A percentile compares a stretch with the other conserved stretches of the same genome.
These are phyloP conservation scores for Drosophila heteroneura DNA, from an alignment of 2,888 invertebrate species.

Conservation along the genomic window DNA sequence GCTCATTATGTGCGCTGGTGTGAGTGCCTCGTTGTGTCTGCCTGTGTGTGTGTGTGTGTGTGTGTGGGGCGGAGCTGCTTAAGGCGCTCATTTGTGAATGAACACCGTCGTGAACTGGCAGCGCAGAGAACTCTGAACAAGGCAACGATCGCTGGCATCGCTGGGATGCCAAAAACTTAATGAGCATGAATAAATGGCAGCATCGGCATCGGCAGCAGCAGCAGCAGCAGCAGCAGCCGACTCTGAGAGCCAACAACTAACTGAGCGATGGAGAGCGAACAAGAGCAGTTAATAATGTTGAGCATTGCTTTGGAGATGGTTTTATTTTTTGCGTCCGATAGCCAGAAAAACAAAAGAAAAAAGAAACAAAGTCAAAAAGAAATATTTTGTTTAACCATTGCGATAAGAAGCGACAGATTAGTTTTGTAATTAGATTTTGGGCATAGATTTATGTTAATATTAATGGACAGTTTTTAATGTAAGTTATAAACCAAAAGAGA, in stretches of 20 bases:
- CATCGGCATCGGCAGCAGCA: conserved; percentile 25
- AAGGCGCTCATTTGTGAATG: conserved; percentile 84
- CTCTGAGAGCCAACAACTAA: conserved; percentile 26
- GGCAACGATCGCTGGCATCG: conserved; percentile 57
- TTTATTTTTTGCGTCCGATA: conserved; percentile 30
- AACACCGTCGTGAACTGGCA: conserved; percentile 73
- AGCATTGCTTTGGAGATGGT: conserved; percentile 29
- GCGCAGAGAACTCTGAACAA: conserved; percentile 33
- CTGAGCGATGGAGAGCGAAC: conserved; percentile 16
- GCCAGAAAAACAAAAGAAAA: background rate
- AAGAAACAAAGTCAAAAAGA: conserved; percentile 5
- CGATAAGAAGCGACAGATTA: conserved; percentile 60
- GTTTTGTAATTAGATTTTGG: conserved; percentile 71
- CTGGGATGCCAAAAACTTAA: conserved; percentile 73
- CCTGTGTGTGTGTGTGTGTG: conserved; percentile 24
- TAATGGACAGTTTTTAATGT: conserved; percentile 65
- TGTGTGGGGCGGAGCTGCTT: conserved; percentile 83
- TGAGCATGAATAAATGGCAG: conserved; percentile 80
- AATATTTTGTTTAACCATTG: conserved; percentile 1
- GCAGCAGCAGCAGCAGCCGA: background rate
- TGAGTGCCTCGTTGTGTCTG: conserved; percentile 30
- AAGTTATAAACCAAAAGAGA: conserved; percentile 63
- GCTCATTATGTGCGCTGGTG: conserved; percentile 65
- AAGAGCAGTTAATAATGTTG: conserved; percentile 53
- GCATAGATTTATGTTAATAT: conserved; percentile 69